Evolutionary conservation across 2,797 vertebrate species (phyloP), one percentile per base, ranked within the genome.

Genomic region (Acanthurus tractus): DNA sequence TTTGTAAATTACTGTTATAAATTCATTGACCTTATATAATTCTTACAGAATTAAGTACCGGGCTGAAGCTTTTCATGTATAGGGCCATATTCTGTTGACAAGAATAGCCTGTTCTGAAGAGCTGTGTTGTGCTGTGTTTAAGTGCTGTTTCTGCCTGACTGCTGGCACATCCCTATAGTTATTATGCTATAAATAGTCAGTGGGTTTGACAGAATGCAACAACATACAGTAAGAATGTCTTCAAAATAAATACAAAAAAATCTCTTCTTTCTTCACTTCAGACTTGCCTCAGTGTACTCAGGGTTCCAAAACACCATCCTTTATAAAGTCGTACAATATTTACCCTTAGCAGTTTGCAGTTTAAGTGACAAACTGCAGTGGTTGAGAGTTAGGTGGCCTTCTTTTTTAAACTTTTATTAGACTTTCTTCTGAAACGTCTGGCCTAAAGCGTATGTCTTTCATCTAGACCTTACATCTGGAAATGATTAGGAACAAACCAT

Each of bases 401-500:
- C 78, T 79, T 65, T 68, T 79, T 66, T 7, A 44, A 74, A 78
- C 73, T 85, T 88, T 90, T 84, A 89, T 90, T 81, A 75, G 73
- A 79, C 69, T 84, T 88, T 88, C 65, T 62, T 76, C 74, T 80
- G 70, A 83, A 89, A 84, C 29, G 29, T 34, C 29, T 34, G 29
- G 29, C 29, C 69, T 66, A 70, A 78, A 77, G 83, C 58, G 70
- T 84, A 88, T 91, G 91, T 90, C 92, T 94, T 94, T 95, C 91
- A 94, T 95, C 92, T 90, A 73, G 80, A 77, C 62, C 53, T 38
- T 18, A 7, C 94, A 94, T 94, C 95, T 96, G 95, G 93, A 89
- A 88, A 82, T 70, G 82, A 93, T 95, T 95, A 93, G 74, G 84
- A 80, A 71, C 84, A 83, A 89, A 92, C 90, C 86, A 86, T 92